Conservation (phyloP, 2,113 vertebrate species). For the Tapirus terrestris region DNA sequence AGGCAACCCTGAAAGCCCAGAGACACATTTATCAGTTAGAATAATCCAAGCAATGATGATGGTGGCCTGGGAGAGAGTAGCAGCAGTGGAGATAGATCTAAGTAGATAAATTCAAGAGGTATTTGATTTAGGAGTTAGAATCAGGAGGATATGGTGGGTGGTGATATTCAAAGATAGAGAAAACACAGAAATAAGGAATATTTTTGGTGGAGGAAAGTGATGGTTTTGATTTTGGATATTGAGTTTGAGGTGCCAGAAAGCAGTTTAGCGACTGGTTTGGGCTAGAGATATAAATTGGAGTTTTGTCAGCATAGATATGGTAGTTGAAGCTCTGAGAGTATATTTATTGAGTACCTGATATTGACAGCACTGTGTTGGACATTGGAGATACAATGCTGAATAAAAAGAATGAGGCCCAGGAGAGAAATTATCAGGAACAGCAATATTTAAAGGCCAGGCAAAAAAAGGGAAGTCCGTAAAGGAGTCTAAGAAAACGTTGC, state of each 20-base stretch:
- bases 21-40: not conserved
- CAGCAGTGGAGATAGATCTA: accelerated
- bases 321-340: not conserved
- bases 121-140: not conserved
- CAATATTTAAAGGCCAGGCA: not conserved
- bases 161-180: not conserved
- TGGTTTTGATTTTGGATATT: not conserved
- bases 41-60: not conserved
- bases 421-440: not conserved
- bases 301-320: not conserved
- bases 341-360: not conserved
- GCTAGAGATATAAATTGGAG: not conserved
- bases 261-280: not conserved
- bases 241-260: not conserved
- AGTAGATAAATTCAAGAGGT: not conserved
- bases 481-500: not conserved
- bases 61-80: not conserved
- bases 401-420: not conserved
- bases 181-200: not conserved
- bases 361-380: not conserved
- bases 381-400: not conserved
- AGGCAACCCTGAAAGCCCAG: not conserved
- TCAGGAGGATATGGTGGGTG: not conserved
- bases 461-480: not conserved
- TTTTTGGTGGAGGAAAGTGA: not conserved